Evolutionary conservation across 2,888 invertebrate genomes (phyloP).

Genomic region (Leptinotarsa tumamoca): DNA sequence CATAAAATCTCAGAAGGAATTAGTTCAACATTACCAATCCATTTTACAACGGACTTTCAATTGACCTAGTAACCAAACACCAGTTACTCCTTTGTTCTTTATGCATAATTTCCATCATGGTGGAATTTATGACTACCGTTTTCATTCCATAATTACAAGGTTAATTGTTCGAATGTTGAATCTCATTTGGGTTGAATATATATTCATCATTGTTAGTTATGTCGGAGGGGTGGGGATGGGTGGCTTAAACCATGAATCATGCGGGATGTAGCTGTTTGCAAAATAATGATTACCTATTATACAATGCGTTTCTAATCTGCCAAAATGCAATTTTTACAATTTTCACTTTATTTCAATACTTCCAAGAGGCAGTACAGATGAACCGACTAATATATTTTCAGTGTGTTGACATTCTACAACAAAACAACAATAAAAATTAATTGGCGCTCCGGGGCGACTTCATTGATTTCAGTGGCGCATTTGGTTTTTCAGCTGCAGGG

Average conservation of each 20-base stretch:
- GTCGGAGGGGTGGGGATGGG: background rate
- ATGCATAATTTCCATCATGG: conserved; percentile 10
- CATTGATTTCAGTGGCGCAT: too few relatives aligned
- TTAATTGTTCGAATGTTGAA: conserved; percentile 12
- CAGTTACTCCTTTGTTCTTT: conserved; percentile 15
- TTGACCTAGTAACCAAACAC: conserved; percentile 17
- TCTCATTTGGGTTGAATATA: conserved; percentile 7
- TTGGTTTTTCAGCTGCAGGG: too few relatives aligned
- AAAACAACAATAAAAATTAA: too few relatives aligned
- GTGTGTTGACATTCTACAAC: too few relatives aligned
- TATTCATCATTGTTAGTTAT: background rate
- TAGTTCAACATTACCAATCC: background rate
- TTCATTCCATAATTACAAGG: conserved; percentile 17
- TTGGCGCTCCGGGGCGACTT: too few relatives aligned
- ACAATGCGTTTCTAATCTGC: too few relatives aligned
- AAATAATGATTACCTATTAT: too few relatives aligned
- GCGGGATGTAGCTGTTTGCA: background rate
- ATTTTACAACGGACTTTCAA: conserved; percentile 2
- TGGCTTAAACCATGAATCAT: background rate
- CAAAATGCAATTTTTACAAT: too few relatives aligned
- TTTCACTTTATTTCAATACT: too few relatives aligned
- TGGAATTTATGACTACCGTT: conserved; percentile 11
- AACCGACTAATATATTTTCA: too few relatives aligned
- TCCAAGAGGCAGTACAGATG: too few relatives aligned
- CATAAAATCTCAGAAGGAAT: background rate